Base-by-base conservation (phyloP, 2,113 vertebrate species). In the Octodon degus region DNA sequence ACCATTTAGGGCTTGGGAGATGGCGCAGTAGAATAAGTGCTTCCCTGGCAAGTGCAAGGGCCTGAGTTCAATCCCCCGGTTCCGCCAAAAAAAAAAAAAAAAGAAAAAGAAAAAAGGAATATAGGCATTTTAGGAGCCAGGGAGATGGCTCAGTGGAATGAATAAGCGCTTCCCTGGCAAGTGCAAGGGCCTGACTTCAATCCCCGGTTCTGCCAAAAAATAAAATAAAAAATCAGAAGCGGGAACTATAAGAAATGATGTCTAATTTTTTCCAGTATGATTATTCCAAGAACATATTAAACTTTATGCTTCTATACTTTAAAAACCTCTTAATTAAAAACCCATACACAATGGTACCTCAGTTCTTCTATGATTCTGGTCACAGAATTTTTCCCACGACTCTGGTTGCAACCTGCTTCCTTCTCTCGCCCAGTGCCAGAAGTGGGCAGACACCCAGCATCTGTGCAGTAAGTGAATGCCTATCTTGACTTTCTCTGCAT, bases 241-340 rank as follows among this genome's bases (percentile, higher is more conserved):
- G n/a, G 70, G 62, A 84, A n/a, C 14, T 50, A 25, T 17, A 72
- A 34, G 10, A 90, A 91, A 94, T 13, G 16, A 62, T 76, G 25
- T 47, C 50, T 76, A 37, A 11, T 60, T 86, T 80, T 70, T 65
- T 12, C 7, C 27, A 30, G 77, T 13, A 22, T 50, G 25, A 63
- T 83, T 92, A 79, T 92, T 95, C 53, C 47, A 94, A 91, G 34
- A 79, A 79, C 25, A 19, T 82, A 25, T 90, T 95, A 30, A 89
- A 79, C 17, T 91, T 40, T 68, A 60, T 65, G 68, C 62, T 95
- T 89, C 89, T 40, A 50, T 83, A 83, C 62, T 74, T 76, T 86
- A 25, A 87, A 82, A 93, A 47, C 34, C 19, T 81, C 37, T 91
- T 34, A 82, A 82, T 93, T n/a, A 74, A 77, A 83, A 88, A 50